Evolutionary conservation across 2,888 invertebrate species (phyloP).

Genomic region (Pheosia tremula): DNA sequence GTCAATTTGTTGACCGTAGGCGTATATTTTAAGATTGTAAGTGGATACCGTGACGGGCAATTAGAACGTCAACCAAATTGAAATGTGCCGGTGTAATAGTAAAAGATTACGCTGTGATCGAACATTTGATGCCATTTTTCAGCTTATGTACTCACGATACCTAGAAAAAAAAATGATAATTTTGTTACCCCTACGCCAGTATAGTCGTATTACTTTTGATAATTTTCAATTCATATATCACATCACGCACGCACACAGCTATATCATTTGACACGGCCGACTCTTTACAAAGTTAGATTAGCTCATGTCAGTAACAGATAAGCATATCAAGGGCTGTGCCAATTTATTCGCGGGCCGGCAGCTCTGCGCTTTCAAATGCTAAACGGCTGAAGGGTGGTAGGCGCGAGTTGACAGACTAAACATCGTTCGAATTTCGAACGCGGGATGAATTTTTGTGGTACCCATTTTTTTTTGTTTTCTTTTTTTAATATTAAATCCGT

Average conservation of each 20-base stretch:
- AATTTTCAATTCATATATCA: background rate
- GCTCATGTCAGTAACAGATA: constrained; percentile 24
- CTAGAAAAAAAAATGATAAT: no score
- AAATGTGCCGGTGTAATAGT: background rate
- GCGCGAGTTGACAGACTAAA: constrained; percentile 3
- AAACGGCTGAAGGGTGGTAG: constrained; percentile 19
- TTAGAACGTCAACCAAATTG: background rate
- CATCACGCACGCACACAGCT: background rate
- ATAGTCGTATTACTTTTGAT: no score
- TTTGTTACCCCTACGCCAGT: no score
- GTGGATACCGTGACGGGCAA: background rate
- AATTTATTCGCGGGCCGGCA: constrained; percentile 22
- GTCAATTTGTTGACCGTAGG: constrained; percentile 2
- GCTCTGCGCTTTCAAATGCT: constrained; percentile 33
- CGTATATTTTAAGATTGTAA: constrained; percentile 2
- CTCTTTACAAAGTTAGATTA: constrained; percentile 18
- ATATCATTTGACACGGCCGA: background rate
- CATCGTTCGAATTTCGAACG: background rate
- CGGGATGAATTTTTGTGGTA: background rate
- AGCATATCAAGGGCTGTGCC: constrained; percentile 23
- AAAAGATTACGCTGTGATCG: background rate
- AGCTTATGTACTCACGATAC: no score
- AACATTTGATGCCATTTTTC: no score
- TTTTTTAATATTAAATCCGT: no score
- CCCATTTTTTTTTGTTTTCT: background rate